Conservation (phyloP, 1,140 invertebrate genomes). For the Euborellia annulipes region DNA sequence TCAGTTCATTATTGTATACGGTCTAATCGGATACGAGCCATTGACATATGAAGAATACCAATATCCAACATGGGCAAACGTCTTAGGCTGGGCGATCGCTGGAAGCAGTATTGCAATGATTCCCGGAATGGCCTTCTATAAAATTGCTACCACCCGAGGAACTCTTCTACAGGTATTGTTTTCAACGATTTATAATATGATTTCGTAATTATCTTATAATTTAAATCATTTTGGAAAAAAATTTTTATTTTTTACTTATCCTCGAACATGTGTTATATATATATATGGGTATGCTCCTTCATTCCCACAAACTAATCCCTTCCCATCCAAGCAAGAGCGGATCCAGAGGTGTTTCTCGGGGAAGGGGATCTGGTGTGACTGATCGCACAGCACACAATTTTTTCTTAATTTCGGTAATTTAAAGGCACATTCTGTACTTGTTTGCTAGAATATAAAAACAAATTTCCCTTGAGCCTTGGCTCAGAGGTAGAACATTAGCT, state of each 20-base stretch:
- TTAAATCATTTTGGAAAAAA: not conserved
- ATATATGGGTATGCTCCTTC: not conserved
- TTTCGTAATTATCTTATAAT: slow-evolving; percentile 7
- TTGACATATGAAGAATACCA: slow-evolving; percentile 73
- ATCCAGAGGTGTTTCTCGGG: slow-evolving; percentile 1
- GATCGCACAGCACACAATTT: too few species aligned
- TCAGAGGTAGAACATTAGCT: too few species aligned
- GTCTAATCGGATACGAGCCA: slow-evolving; percentile 72
- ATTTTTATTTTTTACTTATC: slow-evolving; percentile 2
- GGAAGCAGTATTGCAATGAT: slow-evolving; percentile 90
- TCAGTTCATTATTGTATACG: slow-evolving; percentile 81
- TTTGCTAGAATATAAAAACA: too few species aligned
- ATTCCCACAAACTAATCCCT: not conserved
- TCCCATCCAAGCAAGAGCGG: not conserved
- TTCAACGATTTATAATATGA: not conserved
- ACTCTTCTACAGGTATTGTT: slow-evolving; percentile 47
- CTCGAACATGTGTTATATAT: not conserved
- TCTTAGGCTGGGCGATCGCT: slow-evolving; percentile 81
- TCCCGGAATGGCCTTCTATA: slow-evolving; percentile 67
- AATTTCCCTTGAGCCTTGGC: too few species aligned
- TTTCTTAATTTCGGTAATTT: too few species aligned
- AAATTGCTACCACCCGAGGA: slow-evolving; percentile 60
- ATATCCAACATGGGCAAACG: slow-evolving; percentile 86
- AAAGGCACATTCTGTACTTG: too few species aligned
- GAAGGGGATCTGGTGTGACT: too few species aligned